Base-by-base conservation (phyloP, 2,113 vertebrate genomes). In the Rhinogobius similis region DNA sequence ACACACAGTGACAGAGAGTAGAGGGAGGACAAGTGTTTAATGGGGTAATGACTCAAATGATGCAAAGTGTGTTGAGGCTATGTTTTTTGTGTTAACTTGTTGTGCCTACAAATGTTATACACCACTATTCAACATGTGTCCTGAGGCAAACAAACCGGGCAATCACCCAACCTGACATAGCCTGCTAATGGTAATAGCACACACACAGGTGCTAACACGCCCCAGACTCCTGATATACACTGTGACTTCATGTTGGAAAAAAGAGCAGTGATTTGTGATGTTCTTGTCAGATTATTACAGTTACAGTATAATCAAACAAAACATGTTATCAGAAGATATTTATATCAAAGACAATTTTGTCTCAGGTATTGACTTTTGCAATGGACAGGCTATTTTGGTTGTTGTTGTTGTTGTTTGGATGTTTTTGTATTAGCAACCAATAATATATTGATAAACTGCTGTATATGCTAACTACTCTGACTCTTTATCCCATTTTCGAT, bases 121-220 rank as follows among this genome's bases (percentile, higher is more conserved):
- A 58, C n/a, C 24, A 32, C 62, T 70, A 44, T 65, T 76, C 62
- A 52, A 38, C 55, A 21, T 41, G 26, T 48, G 52, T 68, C 85
- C 77, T 11, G 58, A 74, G 75, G 84, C 77, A 48, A 82, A 70
- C 46, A 23, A 0, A 44, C 53, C 43, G 5, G 69, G 26, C 77
- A 82, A 88, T 77, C 82, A 73, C 46, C 2, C 71, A 38, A 16
- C 74, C 72, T 77, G 78, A 82, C 69, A 11, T 68, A 61, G 65
- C 77, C 55, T 77, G 75, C 58, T 23, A 21, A 56, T 68, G 26
- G 70, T 61, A 52, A 36, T 59, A 29, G 39, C 76, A 4, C 20
- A 18, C n/a, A 10, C 46, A 21, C 86, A 82, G 76, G 87, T 76
- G 77, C 77, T 53, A 59, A 77, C 87, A 78, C 11, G 81, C 53